phyloP scores from a whole-genome alignment of 2,113 vertebrate genomes.

The Paramisgurnus dabryanus region DNA sequence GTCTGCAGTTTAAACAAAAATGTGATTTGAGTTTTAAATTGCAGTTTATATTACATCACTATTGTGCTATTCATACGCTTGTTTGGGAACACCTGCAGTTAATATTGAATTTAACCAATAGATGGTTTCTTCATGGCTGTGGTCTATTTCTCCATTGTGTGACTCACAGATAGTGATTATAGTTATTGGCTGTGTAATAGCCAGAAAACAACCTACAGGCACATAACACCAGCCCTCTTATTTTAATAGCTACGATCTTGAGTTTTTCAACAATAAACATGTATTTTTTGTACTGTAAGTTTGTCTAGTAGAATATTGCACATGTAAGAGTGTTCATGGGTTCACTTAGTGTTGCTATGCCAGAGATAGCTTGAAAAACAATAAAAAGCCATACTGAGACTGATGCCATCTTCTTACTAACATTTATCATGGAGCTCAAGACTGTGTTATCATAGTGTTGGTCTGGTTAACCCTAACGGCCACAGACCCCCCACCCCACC shows the following conservation, averaged over 20 bases:
- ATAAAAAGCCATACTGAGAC: neutral
- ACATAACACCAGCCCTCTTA: conserved; percentile 45
- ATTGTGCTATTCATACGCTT: neutral
- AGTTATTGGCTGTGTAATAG: neutral
- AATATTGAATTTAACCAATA: neutral
- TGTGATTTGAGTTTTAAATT: neutral
- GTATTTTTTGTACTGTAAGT: neutral
- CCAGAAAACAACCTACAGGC: conserved; percentile 37
- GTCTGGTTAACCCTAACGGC: conserved; percentile 14
- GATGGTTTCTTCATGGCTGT: neutral
- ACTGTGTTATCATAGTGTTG: conserved; percentile 20
- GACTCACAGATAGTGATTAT: neutral
- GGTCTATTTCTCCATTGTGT: neutral
- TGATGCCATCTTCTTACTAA: neutral
- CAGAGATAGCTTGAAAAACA: neutral
- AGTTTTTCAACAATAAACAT: neutral
- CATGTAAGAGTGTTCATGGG: conserved; percentile 27
- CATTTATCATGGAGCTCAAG: conserved; percentile 31
- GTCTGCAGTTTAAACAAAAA: neutral
- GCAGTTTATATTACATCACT: neutral
- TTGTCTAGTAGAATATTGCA: neutral
- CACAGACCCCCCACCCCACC: conserved; percentile 13
- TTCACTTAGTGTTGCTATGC: neutral
- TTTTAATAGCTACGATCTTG: conserved; percentile 3
- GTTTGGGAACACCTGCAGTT: neutral